Evolutionary conservation across 1,140 invertebrate genomes (phyloP), one percentile per base, ranked within the genome.

Genomic region (Radopholus similis): DNA sequence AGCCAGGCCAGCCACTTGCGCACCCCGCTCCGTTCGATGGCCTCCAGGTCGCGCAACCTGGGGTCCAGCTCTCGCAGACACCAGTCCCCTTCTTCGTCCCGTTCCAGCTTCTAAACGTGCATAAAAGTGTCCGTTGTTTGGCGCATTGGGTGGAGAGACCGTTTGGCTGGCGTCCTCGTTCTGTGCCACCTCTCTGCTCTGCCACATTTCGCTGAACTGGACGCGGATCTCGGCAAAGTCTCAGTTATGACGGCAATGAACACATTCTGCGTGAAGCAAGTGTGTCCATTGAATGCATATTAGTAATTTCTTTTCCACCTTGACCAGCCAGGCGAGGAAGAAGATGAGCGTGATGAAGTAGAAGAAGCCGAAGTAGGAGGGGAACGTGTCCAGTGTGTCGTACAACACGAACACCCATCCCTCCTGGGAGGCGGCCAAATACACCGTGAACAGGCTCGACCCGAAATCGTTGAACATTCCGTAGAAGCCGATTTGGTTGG

Each of bases 331-430:
- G 1, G 95, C 94, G 37, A 98, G 85, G 82, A 99, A 97, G 85
- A 99, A 99, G 76, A 99, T 99, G 89, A 99, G 92, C 9, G 95
- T 96, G 69, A 93, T 93, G 86, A 91, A 99, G 83, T 98, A 99
- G 66, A 97, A 87, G 37, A 93, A 91, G 1, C 94, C 92, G 75
- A 93, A 88, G 91, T 94, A 97, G 0, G 91, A 90, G 9, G 93
- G 92, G 63, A 97, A 85, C 66, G 92, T 94, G 85, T 99, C 96
- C 64, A 97, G 94, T 2, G 95, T 93, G 70, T 94, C 87, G 81
- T 98, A 98, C 93, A 99, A 97, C 66, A 99, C 93, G 78, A 97
- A 97, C 1, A 97, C 95, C 96, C 96, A 99, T 35, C 96, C 96
- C 86, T 99, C 96, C 85, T 99, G 95, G 1, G 94, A 97, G 21